Base-by-base conservation (phyloP, 2,797 vertebrate species). In the Macropodus opercularis region DNA sequence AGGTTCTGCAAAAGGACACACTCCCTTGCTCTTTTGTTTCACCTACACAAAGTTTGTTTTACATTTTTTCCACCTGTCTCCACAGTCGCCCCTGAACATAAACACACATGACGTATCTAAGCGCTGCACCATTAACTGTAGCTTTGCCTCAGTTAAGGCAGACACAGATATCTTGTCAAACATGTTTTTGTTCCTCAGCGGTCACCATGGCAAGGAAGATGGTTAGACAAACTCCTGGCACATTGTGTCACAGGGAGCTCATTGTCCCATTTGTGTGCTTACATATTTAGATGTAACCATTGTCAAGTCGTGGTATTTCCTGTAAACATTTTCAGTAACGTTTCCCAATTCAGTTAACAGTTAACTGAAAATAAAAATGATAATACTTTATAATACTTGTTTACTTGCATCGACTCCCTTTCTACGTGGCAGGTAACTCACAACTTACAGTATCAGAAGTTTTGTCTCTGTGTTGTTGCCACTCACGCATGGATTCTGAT, bases 1-100 rank as follows among this genome's bases (percentile, higher is more conserved):
- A 74, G 27, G 66, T 76, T 80, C 70, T 51, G 58, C 67, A 74
- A 50, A 32, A 48, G 41, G 31, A 69, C 36, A 48, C 75, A 69
- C 66, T 72, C 59, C 59, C 57, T 40, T 9, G 27, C 22, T 56
- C 49, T 58, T 79, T 57, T 51, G 67, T 77, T 79, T 68, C 53
- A 32, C 55, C 69, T 65, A 52, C 75, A 79, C 69, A 7, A 50
- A 35, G 27, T 42, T 47, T 14, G 34, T 53, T 49, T 57, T 24
- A 42, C 70, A 39, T 13, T n/a, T 65, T 31, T 34, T 19, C 29
- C 47, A 51, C 35, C 21, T 24, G n/a, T 49, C 44, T 46, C 31
- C 26, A 32, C 6, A 24, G 22, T 38, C 48, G 24, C 0, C 22
- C 22, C 2, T 43, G 23, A 15, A 39, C 4, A 47, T 21, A 42